Base-by-base conservation (phyloP, 2,797 vertebrate genomes). In the Rhabdomys pumilio region DNA sequence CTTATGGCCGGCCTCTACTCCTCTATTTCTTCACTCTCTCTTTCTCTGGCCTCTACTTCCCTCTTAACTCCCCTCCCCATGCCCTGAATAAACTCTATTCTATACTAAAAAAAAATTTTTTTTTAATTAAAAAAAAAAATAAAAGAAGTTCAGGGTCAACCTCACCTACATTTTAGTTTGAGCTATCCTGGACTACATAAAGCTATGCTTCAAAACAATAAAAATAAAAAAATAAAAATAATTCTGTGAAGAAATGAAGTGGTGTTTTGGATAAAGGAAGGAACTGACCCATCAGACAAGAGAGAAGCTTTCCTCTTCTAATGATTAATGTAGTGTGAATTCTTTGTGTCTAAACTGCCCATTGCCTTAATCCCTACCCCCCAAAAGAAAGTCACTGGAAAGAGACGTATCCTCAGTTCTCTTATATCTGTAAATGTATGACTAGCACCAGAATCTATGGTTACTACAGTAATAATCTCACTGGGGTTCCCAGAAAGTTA, bases 341-440 rank as follows among this genome's bases (percentile, higher is more conserved):
- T 83, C 50, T 82, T 20, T 47, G 26, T 20, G 10, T 44, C 17
- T n/a, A 17, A 29, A 79, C n/a, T 85, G 63, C 20, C 20, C 65
- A n/a, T 50, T 44, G 47, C 50, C 41, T 14, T 77, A 13, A n/a
- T 93, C 12, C 11, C 34, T 6, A 14, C 59, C 15, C 2, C 34
- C 26, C 1, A 22, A 10, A 77, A 79, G 90, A 86, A 38, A 95
- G 73, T 19, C 7, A 87, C 77, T 53, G 6, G 73, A 41, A 79
- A 63, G 93, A 41, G 34, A 67, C 14, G 26, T 10, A n/a, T 12
- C 76, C 57, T 91, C 85, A 83, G 22, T 13, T 67, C 73, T 95
- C 57, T 69, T 84, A 55, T 91, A 89, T 73, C 93, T 96, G 82
- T 59, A 90, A 94, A 69, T 73, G n/a, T 77, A 69, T 87, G 63